Percentiles rank a stretch among this genome's conserved stretches.
phyloP scores from a whole-genome alignment of 2,888 invertebrate species.

The Galerucella calmariensis region DNA sequence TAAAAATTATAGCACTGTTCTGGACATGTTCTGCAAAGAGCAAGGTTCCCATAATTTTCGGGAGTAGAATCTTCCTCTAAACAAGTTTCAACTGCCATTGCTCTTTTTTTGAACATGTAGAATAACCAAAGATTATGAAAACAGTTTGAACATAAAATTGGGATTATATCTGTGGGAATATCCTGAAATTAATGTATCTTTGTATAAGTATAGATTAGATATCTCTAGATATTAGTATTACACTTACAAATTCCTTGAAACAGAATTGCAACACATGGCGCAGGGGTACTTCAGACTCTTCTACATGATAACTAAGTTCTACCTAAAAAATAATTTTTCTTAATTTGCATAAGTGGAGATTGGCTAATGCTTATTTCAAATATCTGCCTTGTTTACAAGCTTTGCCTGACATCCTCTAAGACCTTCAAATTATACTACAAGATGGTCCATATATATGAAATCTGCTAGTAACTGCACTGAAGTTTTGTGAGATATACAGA shows the following conservation, averaged over 20 bases:
- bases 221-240: not conserved
- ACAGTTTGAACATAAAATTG: slow-evolving; percentile 16
- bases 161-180: slow-evolving; percentile 8
- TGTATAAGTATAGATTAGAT: too few relatives aligned
- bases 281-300: not conserved
- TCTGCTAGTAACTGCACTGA: too few relatives aligned
- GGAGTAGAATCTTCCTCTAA: slow-evolving; percentile 8
- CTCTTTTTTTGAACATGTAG: slow-evolving; percentile 17
- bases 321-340: slow-evolving; percentile 6
- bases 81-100: slow-evolving; percentile 4
- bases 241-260: slow-evolving; percentile 20
- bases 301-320: not conserved
- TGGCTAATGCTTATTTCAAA: too few relatives aligned
- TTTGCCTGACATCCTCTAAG: too few relatives aligned
- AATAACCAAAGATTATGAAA: slow-evolving; percentile 17
- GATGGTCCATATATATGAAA: too few relatives aligned
- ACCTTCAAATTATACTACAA: too few relatives aligned
- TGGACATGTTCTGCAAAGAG: slow-evolving; percentile 13
- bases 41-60: slow-evolving; percentile 7
- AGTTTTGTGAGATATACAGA: too few relatives aligned
- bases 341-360: too few relatives aligned
- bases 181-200: not conserved
- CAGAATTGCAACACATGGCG: slow-evolving; percentile 13
- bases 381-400: too few relatives aligned
- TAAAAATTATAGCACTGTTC: slow-evolving; percentile 19